Percentiles rank a stretch among this genome's conserved stretches.
These are phyloP conservation scores for Zoanthus sansibaricus DNA, from an alignment of 92 coral and sea anemone species.

Conservation along the genomic window DNA sequence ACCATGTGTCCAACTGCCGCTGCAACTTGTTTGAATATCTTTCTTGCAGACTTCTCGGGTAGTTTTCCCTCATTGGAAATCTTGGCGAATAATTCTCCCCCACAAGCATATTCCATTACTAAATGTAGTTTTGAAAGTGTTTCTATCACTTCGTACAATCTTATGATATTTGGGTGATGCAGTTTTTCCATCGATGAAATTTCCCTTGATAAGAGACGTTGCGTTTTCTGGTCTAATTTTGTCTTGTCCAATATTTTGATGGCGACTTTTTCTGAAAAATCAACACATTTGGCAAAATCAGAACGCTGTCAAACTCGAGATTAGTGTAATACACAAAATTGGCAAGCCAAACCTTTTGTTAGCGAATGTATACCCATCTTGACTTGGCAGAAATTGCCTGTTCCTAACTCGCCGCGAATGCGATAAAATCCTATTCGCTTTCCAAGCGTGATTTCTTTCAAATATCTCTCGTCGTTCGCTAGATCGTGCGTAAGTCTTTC, in stretches of 20 bases:
- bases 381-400: conserved; percentile 99
- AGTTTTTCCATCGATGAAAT: conserved; percentile 97
- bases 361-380: conserved; percentile 98
- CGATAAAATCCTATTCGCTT: conserved; percentile 99
- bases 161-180: conserved; percentile 95
- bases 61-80: conserved; percentile 97
- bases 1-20: conserved; percentile 99
- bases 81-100: conserved; percentile 97
- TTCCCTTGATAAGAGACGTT: conserved; percentile 91
- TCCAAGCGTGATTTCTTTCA: conserved; percentile 94
- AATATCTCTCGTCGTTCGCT: conserved; percentile 80
- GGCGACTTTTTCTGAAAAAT: conserved; percentile 95
- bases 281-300: not conserved
- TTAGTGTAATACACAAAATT: not conserved
- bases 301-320: not conserved
- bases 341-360: conserved; percentile 83
- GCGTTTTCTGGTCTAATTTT: conserved; percentile 95
- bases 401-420: conserved; percentile 96
- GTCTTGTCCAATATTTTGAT: conserved; percentile 98
- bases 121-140: conserved; percentile 92
- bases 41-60: conserved; percentile 83
- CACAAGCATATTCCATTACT: conserved; percentile 96
- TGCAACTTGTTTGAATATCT: conserved; percentile 83
- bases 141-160: conserved; percentile 97
- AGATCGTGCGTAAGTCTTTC: conserved; percentile 88